Conservation (phyloP, 2,888 invertebrate genomes). For the Pharmacophagus antenor region DNA sequence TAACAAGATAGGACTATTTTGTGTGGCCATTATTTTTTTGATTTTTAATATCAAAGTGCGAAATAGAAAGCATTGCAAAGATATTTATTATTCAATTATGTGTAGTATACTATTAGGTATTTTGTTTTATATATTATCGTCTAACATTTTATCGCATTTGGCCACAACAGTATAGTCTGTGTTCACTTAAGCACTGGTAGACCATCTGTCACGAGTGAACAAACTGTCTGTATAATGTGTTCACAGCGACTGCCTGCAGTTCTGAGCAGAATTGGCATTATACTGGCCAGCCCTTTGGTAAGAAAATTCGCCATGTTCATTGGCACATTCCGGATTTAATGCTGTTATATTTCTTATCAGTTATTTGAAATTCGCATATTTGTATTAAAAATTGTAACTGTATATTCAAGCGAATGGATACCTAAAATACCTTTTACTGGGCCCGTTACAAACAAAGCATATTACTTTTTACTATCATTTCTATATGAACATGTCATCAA, state of each 20-base stretch:
- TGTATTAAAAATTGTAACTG: neutral
- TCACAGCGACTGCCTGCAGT: slow-evolving; percentile 97
- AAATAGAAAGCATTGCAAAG: slow-evolving; percentile 77
- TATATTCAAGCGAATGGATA: slow-evolving; percentile 17
- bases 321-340: slow-evolving; percentile 70
- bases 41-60: slow-evolving; percentile 31
- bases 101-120: neutral
- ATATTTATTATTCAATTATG: slow-evolving; percentile 31
- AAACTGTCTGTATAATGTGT: slow-evolving; percentile 84
- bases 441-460: neutral
- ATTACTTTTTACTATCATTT: neutral
- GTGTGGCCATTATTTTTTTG: slow-evolving; percentile 64
- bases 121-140: slow-evolving; percentile 1
- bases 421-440: neutral
- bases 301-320: slow-evolving; percentile 81
- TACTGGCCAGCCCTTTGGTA: slow-evolving; percentile 97
- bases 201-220: slow-evolving; percentile 79
- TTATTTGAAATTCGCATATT: neutral
- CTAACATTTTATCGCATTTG: slow-evolving; percentile 38
- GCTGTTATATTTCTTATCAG: slow-evolving; percentile 59
- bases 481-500: too few species aligned
- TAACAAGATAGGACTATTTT: slow-evolving; percentile 62
- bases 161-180: slow-evolving; percentile 75
- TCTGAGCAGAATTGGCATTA: slow-evolving; percentile 97
- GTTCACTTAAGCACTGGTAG: slow-evolving; percentile 71